Evolutionary conservation across 1,140 invertebrate species (phyloP), one percentile per base, ranked within the genome.

Genomic region (Colletes latitarsis): DNA sequence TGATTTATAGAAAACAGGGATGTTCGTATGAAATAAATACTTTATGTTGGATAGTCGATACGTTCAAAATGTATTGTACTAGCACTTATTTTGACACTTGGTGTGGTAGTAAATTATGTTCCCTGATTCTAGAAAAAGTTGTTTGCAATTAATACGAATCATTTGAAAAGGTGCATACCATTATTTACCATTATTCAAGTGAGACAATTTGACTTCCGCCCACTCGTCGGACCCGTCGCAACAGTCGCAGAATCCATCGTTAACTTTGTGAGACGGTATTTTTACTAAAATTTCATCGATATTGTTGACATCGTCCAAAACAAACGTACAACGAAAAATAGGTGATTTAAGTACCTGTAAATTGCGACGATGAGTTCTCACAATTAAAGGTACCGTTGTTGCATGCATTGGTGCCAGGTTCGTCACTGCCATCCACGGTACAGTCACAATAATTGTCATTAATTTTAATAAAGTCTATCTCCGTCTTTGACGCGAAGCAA

Each of bases 361-460:
- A 82, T 17, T 78, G 77, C 4, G 12, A 63, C 0, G 82, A 72
- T 9, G 55, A 60, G 0, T 12, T 78, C 85, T 94, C 91, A 90
- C 98, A 98, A 90, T 96, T 96, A 93, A 99, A 99, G 17, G 94
- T 92, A 4, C 97, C 97, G 93, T 96, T 96, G 0, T 94, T 90
- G 92, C 98, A 99, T 21, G 98, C 98, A 89, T 96, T 96, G 8
- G 98, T 99, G 75, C 97, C 95, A 43, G 98, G 98, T 92, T 99
- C 98, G 93, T 99, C 98, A 80, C 96, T 96, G 30, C 97, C 97
- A 93, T 97, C 97, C 19, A 91, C 88, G 43, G 92, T 89, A 94
- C 98, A 99, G 92, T 99, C 98, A 94, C 98, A 99, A 90, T 97
- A 99, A 92, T 99, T 96, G 94, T 99, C 98, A 91, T 99, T 99